Evolutionary conservation across 2,113 vertebrate species (phyloP), one percentile per base, ranked within the genome.

Genomic region (Verasper variegatus): DNA sequence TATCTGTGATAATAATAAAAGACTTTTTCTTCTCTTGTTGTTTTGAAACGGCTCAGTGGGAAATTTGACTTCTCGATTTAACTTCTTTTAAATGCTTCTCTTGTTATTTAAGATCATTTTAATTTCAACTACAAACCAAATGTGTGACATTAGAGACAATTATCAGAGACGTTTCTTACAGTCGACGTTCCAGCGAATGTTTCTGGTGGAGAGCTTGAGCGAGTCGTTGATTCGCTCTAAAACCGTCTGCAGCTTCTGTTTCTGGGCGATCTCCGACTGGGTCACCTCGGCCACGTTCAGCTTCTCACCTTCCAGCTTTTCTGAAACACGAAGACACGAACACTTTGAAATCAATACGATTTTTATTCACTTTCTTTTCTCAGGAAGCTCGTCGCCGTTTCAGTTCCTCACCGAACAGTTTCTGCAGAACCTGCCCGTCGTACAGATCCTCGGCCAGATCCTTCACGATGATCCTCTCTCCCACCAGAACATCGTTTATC

Each of bases 231-330:
- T 97, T 3, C 96, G 94, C 59, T 98, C 97, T 78, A 99, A 84
- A 3, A 99, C 97, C 0, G 97, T 98, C 93, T 97, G 98, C 82
- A 99, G 84, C 90, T 99, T 99, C 87, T 98, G 98, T 5, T 97
- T 99, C 94, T 99, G 98, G 42, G 96, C 97, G 13, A 96, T 95
- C 82, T 99, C 97, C 0, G 98, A 99, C 56, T 99, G 98, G 0
- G 97, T 99, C 91, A 99, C 97, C 93, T 99, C 98, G 0, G 97
- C 97, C 87, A 99, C 97, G 0, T 98, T 98, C 89, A 99, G 94
- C 64, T 96, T 99, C 85, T 95, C 94, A 24, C 94, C 93, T 0
- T 95, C 96, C 84, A 99, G 79, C 45, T 98, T 99, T 66, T 99
- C 98, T 99, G 84, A 56, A 4, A 56, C n/a, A 56, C 54, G 1